A percentile compares a stretch with the other conserved stretches of the same genome.
Conservation (phyloP, 2,113 vertebrate genomes). For the Pseudorhombus dupliciocellatus region DNA sequence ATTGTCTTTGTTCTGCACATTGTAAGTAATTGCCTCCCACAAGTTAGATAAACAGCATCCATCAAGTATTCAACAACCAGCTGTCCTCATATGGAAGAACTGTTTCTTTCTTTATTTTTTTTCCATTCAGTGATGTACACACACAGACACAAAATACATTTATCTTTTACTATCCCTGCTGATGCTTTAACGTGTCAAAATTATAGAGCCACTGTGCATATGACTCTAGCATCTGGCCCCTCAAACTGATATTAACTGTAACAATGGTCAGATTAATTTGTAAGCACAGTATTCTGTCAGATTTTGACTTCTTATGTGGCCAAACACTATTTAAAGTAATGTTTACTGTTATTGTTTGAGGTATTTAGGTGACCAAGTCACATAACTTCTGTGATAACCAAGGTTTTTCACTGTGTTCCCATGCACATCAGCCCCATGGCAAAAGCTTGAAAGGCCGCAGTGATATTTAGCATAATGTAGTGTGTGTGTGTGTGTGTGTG, state of each 20-base stretch:
- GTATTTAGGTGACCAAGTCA: not conserved
- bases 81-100: constrained; percentile 58
- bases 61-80: constrained; percentile 67
- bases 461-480: constrained; percentile 9
- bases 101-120: constrained; percentile 12
- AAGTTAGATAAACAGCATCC: constrained; percentile 66
- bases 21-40: constrained; percentile 68
- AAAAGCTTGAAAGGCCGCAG: constrained; percentile 1
- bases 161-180: not conserved
- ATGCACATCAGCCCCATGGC: not conserved
- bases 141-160: not conserved
- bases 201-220: not conserved
- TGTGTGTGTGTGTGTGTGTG: not conserved
- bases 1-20: constrained; percentile 48
- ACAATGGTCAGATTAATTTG: too few species aligned
- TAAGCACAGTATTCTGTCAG: not conserved
- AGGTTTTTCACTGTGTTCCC: not conserved
- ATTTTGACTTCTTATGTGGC: not conserved
- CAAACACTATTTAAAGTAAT: not conserved
- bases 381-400: not conserved
- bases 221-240: not conserved
- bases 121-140: not conserved
- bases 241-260: not conserved
- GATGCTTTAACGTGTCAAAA: not conserved
- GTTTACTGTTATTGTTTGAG: not conserved